These are phyloP conservation scores for Nebria salina DNA, from an alignment of 2,888 invertebrate genomes.

Conservation along the genomic window DNA sequence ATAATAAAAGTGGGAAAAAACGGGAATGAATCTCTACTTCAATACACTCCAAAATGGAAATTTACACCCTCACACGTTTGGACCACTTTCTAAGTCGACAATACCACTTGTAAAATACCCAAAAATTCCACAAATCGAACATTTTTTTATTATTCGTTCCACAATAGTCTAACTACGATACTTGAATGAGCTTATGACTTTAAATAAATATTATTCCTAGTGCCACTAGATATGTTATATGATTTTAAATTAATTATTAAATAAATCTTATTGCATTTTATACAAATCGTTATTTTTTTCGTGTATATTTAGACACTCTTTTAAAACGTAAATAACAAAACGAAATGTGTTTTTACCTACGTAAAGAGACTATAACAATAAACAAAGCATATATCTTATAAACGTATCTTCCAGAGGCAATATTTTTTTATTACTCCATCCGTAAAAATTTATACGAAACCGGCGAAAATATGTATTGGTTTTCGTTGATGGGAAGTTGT, in stretches of 20 bases:
- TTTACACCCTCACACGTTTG: background rate
- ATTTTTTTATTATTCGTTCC: background rate
- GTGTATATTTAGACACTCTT: too few relatives aligned
- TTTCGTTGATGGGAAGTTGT: background rate
- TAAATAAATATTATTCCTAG: too few relatives aligned
- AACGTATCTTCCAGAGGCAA: background rate
- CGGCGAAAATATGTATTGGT: background rate
- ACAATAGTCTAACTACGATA: background rate
- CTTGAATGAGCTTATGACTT: background rate
- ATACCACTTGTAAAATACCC: background rate
- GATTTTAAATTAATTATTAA: too few relatives aligned
- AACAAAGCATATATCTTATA: background rate
- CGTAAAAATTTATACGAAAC: background rate
- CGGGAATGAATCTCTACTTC: constrained; percentile 5
- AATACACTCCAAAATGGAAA: background rate
- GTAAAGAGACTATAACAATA: background rate
- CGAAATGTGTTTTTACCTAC: background rate
- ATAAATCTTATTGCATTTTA: too few relatives aligned
- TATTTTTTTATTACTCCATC: background rate
- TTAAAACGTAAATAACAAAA: too few relatives aligned
- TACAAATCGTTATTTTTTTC: too few relatives aligned
- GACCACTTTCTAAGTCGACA: background rate
- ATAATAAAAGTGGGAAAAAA: constrained; percentile 39
- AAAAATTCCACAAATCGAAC: background rate
- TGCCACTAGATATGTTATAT: too few relatives aligned